A percentile compares a stretch with the other conserved stretches of the same genome.
Evolutionary conservation across 1,140 invertebrate genomes (phyloP).

Genomic region (Trachymyrmex septentrionalis): DNA sequence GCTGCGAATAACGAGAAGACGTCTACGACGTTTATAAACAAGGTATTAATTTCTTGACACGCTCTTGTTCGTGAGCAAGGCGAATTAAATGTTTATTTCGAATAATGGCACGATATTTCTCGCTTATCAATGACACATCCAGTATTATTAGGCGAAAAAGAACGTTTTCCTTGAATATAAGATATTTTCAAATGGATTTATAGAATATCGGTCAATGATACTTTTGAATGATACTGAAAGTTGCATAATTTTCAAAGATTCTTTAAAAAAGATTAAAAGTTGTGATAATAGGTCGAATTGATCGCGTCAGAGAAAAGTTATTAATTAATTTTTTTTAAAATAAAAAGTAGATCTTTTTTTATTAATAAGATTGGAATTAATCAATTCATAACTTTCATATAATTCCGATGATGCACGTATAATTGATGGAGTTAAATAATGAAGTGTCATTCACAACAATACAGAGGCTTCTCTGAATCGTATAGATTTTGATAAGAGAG

Average conservation of each 20-base stretch:
- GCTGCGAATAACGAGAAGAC: slow-evolving; percentile 38
- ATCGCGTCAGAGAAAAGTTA: neutral
- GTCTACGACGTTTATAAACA: slow-evolving; percentile 54
- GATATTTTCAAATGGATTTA: neutral
- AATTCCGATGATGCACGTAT: neutral
- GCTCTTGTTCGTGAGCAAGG: slow-evolving; percentile 4
- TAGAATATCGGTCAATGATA: slow-evolving; percentile 7
- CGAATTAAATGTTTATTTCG: slow-evolving; percentile 39
- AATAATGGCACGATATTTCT: neutral
- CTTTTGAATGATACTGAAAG: neutral
- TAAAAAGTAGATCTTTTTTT: neutral
- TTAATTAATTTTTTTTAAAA: neutral
- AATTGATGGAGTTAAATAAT: neutral
- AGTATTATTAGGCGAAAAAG: neutral
- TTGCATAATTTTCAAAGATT: neutral
- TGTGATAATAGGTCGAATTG: neutral
- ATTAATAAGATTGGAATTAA: neutral
- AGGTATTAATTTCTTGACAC: slow-evolving; percentile 55
- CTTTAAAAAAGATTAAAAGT: neutral
- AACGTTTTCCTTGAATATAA: neutral
- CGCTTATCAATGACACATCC: neutral
- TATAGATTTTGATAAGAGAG: slow-evolving; percentile 24
- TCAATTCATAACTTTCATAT: neutral
- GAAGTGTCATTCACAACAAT: neutral
- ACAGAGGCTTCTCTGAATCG: neutral